phyloP scores from a whole-genome alignment of 2,797 vertebrate species.

The Tauraco hartlaubi region DNA sequence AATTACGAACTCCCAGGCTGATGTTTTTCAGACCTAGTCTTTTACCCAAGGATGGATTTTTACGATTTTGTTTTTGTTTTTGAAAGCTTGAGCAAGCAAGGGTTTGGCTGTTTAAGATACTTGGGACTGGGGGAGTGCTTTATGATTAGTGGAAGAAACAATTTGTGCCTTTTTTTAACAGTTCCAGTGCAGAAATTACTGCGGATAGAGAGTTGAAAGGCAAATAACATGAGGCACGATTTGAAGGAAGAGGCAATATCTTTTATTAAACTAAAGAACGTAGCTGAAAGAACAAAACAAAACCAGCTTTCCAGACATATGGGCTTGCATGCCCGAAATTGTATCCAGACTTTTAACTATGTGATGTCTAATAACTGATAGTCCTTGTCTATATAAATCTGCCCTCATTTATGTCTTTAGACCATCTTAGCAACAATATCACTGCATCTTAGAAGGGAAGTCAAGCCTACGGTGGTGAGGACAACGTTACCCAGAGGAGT shows the following conservation, averaged over 20 bases:
- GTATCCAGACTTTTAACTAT: neutral
- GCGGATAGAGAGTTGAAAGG: conserved; percentile 3
- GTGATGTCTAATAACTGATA: neutral
- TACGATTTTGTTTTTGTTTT: conserved; percentile 37
- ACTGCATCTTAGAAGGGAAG: neutral
- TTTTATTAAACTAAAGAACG: conserved; percentile 58
- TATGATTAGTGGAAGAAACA: conserved; percentile 22
- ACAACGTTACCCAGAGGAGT: neutral
- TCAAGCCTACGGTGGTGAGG: neutral
- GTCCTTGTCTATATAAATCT: neutral
- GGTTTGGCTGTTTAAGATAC: conserved; percentile 5
- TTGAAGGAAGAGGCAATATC: neutral
- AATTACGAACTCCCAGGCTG: neutral
- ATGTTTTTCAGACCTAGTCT: neutral
- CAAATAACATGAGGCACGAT: conserved; percentile 1
- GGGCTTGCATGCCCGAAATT: neutral
- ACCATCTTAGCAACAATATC: neutral
- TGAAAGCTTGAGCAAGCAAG: conserved; percentile 33
- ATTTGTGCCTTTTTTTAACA: conserved; percentile 21
- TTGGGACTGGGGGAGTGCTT: neutral
- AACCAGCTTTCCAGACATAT: neutral
- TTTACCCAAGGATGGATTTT: neutral
- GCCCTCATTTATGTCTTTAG: neutral
- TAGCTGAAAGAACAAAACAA: neutral
- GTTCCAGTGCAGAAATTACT: conserved; percentile 16